Conservation (phyloP, 2,797 vertebrate species). For the Allobates femoralis region DNA sequence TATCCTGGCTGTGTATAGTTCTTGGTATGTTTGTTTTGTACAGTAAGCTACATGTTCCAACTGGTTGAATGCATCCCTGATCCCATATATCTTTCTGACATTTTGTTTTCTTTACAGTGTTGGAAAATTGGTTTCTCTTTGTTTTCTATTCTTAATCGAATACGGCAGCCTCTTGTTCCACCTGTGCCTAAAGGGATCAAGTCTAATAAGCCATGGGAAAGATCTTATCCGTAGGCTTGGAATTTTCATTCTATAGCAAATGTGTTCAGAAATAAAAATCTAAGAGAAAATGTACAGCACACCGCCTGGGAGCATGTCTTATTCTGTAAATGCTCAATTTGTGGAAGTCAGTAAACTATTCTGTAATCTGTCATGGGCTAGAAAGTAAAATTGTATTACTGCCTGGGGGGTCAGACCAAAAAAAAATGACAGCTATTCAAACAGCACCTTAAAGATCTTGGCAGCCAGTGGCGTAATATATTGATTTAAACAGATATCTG, state of each 20-base stretch:
- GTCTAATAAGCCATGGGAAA: constrained; percentile 60
- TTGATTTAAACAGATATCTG: constrained; percentile 56
- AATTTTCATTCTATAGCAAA: constrained; percentile 53
- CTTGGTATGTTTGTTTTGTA: constrained; percentile 9
- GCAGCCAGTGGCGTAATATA: constrained; percentile 43
- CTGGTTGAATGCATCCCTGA: constrained; percentile 23
- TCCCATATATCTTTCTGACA: constrained; percentile 50
- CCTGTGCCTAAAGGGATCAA: constrained; percentile 51
- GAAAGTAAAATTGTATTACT: constrained; percentile 55
- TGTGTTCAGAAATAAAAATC: constrained; percentile 27
- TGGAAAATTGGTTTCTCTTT: constrained; percentile 54
- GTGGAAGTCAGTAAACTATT: constrained; percentile 61
- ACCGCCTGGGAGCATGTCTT: constrained; percentile 56
- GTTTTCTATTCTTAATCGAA: constrained; percentile 58
- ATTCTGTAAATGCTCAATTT: constrained; percentile 64
- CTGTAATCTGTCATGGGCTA: constrained; percentile 60
- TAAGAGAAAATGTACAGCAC: constrained; percentile 50
- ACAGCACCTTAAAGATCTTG: constrained; percentile 51
- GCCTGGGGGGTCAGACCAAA: constrained; percentile 37
- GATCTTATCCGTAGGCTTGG: constrained; percentile 42
- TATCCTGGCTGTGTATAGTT: background rate
- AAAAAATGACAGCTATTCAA: constrained; percentile 53
- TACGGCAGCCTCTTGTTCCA: constrained; percentile 48
- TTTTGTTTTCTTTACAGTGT: constrained; percentile 46
- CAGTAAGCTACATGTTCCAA: constrained; percentile 30